phyloP scores from a whole-genome alignment of 2,113 vertebrate genomes.

The Phaethornis superciliosus region DNA sequence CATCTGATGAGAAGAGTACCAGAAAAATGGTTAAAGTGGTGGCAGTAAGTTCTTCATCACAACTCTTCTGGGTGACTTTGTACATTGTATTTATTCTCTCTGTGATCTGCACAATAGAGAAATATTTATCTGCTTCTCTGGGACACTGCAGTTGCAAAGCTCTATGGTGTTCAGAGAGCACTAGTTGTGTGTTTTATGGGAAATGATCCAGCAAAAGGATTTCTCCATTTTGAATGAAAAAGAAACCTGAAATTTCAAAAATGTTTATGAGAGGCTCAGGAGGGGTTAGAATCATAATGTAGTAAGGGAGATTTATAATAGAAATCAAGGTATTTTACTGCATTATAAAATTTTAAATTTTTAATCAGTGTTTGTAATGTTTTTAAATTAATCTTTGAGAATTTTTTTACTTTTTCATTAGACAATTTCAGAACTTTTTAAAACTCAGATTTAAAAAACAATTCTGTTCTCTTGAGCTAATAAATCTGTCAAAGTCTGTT shows the following conservation, averaged over 20 bases:
- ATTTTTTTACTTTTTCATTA: neutral
- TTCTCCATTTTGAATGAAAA: neutral
- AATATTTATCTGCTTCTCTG: neutral
- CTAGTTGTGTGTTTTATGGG: neutral
- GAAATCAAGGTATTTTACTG: neutral
- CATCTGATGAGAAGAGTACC: slow-evolving; percentile 15
- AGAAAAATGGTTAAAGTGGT: slow-evolving; percentile 25
- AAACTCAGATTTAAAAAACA: neutral
- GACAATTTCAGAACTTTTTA: neutral
- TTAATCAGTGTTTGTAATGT: neutral
- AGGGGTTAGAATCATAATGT: neutral
- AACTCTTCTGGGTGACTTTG: slow-evolving; percentile 31
- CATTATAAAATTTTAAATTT: accelerated
- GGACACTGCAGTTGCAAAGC: slow-evolving; percentile 6
- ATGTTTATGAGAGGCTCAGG: neutral
- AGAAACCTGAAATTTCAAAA: neutral
- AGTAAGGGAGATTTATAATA: neutral
- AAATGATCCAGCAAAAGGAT: neutral
- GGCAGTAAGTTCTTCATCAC: neutral
- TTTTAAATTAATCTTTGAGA: neutral
- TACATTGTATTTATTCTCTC: slow-evolving; percentile 22
- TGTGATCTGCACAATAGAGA: slow-evolving; percentile 31
- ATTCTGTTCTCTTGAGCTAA: neutral
- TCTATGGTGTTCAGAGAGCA: slow-evolving; percentile 10
- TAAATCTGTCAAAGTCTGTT: neutral